Base-by-base conservation (phyloP, 2,888 invertebrate species). In the Eupsilia transversa region DNA sequence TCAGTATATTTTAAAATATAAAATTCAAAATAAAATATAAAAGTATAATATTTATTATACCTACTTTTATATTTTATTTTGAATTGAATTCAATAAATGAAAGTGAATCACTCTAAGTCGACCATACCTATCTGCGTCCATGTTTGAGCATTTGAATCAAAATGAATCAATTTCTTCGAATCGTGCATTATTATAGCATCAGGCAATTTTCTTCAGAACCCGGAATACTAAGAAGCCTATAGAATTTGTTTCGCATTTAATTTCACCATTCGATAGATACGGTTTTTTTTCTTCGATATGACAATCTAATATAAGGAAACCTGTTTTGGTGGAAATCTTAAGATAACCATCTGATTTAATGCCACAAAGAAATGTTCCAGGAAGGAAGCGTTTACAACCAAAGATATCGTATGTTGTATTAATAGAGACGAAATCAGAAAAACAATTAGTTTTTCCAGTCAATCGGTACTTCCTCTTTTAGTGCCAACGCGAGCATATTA, bases 201-300 rank as follows among this genome's bases (percentile, higher is more conserved):
- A 14, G 14, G 20, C 0, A 43, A 20, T 74, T 73, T 63, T n/a
- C n/a, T 73, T 35, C 38, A 57, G 52, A 57, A 56, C 38, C 12
- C 61, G 17, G 38, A 38, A 49, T 35, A 67, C 54, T 71, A 77
- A 72, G 52, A 20, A 63, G 56, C 71, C 69, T 76, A 60, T 5
- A 49, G 56, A 61, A 65, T 80, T 73, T 70, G 56, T 23, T 52
- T 64, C 67, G n/a, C 17, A 49, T 74, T 72, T 66, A 6, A 63
- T 74, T 61, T 67, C 33, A 64, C 9, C 46, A 57, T 66, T 70
- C 30, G 30, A 10, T 43, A 38, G 27, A 67, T 35, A 43, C 6
- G 20, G 41, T 46, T 66, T 41, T 43, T 43, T 54, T 59, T 35
- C 52, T 59, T 14, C 3, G 23, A 57, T 60, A 66, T 66, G 10